Base-by-base conservation (phyloP, 2,797 vertebrate genomes). In the Phrynocephalus vlangalii region DNA sequence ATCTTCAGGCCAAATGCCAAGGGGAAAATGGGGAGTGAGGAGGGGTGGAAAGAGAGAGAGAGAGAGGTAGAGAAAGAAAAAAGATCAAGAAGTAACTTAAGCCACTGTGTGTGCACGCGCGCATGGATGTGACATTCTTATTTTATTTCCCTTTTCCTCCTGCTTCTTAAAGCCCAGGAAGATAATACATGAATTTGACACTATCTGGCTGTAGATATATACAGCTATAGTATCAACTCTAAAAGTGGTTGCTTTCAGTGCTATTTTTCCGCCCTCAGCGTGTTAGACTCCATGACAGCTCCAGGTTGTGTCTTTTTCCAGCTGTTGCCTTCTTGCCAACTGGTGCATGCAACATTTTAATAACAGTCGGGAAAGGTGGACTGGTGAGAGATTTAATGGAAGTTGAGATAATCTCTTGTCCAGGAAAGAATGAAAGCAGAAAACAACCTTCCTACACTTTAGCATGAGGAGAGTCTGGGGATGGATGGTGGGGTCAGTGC, bases 1-100 rank as follows among this genome's bases (percentile, higher is more conserved):
- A 84, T 80, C 86, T 87, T 85, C 77, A 79, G 50, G 78, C 86
- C 71, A 82, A 87, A 87, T 85, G 78, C 71, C 63, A 82, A 68
- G 72, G 87, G 38, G 71, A 77, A 87, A 88, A 76, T 82, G 78
- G 60, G 48, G 78, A 50, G 16, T 15, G 38, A 44, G 28, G 85
- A 72, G 50, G 6, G 73, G 22, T 24, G 44, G 56, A 16, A 60
- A 8, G 48, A 11, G 52, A 24, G 70, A 8, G 48, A 11, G 52
- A 11, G 26, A 50, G 80, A 81, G 20, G 3, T 1, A 60, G 16
- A 38, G 13, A 10, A 11, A 26, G 4, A 30, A 33, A 24, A 56
- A 24, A 24, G 68, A 77, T 50, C 18, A 72, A 75, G 44, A 38
- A 70, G 22, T 76, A 24, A 28, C 52, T 77, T 77, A 20, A 48